phyloP scores from a whole-genome alignment of 2,888 invertebrate genomes.

The Cheilosia scutellata region DNA sequence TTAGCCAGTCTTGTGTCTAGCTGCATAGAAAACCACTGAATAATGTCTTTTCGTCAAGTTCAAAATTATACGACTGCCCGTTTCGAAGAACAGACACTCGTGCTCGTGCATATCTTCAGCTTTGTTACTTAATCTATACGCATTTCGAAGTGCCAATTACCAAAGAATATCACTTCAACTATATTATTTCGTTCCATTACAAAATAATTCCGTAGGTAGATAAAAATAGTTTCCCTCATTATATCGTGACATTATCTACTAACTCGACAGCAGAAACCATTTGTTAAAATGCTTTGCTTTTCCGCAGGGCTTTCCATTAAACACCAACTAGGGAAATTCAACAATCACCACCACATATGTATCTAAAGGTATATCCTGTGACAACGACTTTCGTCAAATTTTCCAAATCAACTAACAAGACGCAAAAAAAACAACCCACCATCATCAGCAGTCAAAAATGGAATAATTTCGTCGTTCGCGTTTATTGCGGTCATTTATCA shows the following conservation, averaged over 20 bases:
- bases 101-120: not conserved
- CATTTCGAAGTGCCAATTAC: not conserved
- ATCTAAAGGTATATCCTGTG: not conserved
- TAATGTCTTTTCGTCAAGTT: too few relatives aligned
- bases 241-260: not conserved
- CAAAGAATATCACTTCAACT: not conserved
- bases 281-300: not conserved
- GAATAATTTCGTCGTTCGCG: conserved; percentile 68
- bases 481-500: conserved; percentile 76
- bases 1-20: too few relatives aligned
- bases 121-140: not conserved
- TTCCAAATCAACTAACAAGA: conserved; percentile 10
- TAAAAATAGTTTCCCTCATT: not conserved
- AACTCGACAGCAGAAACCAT: not conserved
- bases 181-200: not conserved
- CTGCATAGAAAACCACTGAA: too few relatives aligned
- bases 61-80: too few relatives aligned
- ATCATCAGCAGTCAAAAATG: conserved; percentile 3
- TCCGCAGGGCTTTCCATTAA: conserved; percentile 30
- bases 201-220: not conserved
- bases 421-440: conserved; percentile 1
- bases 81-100: too few relatives aligned
- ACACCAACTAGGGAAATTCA: conserved; percentile 58
- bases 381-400: conserved; percentile 26
- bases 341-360: conserved; percentile 34